Evolutionary conservation across 2,113 vertebrate species (phyloP).

Genomic region (Tragelaphus imberbis): DNA sequence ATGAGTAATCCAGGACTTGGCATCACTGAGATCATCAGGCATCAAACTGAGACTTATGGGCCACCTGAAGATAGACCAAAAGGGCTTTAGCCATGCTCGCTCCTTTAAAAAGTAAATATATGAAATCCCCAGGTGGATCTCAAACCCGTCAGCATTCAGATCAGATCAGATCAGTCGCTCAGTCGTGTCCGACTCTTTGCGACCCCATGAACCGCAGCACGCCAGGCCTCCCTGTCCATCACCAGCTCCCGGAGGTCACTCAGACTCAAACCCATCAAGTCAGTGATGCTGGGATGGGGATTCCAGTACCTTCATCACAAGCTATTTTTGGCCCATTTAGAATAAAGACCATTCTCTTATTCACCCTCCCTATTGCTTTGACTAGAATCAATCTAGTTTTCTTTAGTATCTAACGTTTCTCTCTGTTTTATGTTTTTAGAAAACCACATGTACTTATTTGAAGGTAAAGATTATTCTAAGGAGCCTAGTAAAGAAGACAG

Average conservation of each 20-base stretch:
- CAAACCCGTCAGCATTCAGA: not conserved
- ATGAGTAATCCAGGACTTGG: not conserved
- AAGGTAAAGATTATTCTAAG: constrained; percentile 94
- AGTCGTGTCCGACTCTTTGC: too few relatives aligned
- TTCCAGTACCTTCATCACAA: not conserved
- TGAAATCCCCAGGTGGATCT: not conserved
- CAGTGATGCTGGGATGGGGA: not conserved
- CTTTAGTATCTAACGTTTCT: constrained; percentile 13
- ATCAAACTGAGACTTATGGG: not conserved
- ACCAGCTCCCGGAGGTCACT: too few relatives aligned
- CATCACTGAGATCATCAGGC: too few relatives aligned
- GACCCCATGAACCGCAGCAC: too few relatives aligned
- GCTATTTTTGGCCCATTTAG: not conserved
- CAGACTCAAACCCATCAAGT: too few relatives aligned
- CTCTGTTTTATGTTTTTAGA: constrained; percentile 64
- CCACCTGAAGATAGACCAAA: not conserved
- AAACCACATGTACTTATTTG: constrained; percentile 94
- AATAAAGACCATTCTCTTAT: not conserved
- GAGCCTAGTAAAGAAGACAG: constrained; percentile 87
- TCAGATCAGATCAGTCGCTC: too few relatives aligned
- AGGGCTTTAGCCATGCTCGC: not conserved
- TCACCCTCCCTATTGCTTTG: not conserved
- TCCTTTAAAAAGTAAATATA: not conserved
- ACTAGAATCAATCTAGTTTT: not conserved
- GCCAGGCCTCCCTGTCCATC: too few relatives aligned